Conservation (phyloP, 2,113 vertebrate species). For the Turdus rufiventris region DNA sequence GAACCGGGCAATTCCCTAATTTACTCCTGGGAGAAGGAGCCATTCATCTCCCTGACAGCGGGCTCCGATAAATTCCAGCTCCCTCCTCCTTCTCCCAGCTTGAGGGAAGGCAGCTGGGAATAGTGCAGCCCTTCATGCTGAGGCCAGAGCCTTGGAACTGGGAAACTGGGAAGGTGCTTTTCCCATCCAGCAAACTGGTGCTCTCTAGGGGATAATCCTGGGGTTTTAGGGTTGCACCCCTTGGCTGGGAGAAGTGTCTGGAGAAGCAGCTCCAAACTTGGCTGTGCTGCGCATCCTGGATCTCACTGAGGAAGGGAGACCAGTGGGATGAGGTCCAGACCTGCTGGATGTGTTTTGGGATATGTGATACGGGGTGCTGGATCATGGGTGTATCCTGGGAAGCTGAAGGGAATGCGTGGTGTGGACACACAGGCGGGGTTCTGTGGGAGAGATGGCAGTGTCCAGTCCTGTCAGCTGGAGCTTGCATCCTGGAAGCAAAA, state of each 20-base stretch:
- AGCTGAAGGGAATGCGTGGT: accelerated
- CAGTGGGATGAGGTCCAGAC: accelerated
- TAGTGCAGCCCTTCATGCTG: not conserved
- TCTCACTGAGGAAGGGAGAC: not conserved
- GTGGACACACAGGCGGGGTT: not conserved
- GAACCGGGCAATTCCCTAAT: not conserved
- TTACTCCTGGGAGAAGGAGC: slow-evolving; percentile 15
- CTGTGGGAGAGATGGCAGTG: not conserved
- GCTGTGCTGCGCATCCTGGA: not conserved
- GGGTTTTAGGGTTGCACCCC: not conserved
- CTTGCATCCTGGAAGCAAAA: not conserved
- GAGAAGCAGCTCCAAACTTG: not conserved
- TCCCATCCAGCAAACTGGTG: not conserved
- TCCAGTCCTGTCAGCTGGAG: not conserved
- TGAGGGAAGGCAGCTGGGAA: slow-evolving; percentile 37
- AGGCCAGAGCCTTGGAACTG: not conserved
- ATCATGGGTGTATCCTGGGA: accelerated
- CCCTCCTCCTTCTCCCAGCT: slow-evolving; percentile 13
- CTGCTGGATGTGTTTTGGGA: not conserved
- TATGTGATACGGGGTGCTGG: accelerated
- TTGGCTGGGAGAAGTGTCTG: accelerated
- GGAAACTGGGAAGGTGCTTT: not conserved
- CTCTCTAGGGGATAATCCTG: accelerated
- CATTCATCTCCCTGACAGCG: slow-evolving; percentile 34
- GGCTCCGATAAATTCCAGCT: slow-evolving; percentile 8